A percentile compares a stretch with the other conserved stretches of the same genome.
Conservation (phyloP, 2,113 vertebrate species). For the Eretmochelys imbricata region DNA sequence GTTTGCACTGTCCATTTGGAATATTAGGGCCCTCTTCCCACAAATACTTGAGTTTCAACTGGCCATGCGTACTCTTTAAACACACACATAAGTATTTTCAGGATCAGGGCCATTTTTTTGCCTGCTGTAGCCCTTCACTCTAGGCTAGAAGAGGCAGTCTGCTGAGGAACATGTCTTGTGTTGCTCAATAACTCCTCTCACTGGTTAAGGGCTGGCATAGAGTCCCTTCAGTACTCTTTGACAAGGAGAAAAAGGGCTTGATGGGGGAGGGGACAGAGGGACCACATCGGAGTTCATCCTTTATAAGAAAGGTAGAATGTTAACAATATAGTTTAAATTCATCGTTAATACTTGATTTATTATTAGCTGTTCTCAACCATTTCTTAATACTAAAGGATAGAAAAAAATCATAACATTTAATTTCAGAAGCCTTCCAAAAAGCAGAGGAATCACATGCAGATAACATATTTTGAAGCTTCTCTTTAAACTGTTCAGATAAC, state of each 20-base stretch:
- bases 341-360: neutral
- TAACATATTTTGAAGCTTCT: neutral
- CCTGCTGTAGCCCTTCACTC: neutral
- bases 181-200: neutral
- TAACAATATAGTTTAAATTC: neutral
- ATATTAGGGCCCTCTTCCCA: neutral
- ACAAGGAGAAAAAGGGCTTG: neutral
- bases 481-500: conserved; percentile 17
- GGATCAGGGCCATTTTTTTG: neutral
- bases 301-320: neutral
- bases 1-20: neutral
- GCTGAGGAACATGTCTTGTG: neutral
- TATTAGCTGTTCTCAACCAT: neutral
- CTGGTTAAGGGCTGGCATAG: neutral
- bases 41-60: neutral
- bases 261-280: neutral
- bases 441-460: neutral
- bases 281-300: neutral
- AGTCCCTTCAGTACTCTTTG: fast-evolving
- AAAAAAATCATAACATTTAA: neutral
- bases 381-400: neutral
- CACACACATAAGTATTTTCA: neutral
- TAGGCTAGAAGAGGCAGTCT: neutral
- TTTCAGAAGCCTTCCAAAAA: conserved; percentile 45
- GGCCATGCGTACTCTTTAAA: neutral